Conservation (phyloP, 2,888 invertebrate genomes). For the Ypsolopha sequella region DNA sequence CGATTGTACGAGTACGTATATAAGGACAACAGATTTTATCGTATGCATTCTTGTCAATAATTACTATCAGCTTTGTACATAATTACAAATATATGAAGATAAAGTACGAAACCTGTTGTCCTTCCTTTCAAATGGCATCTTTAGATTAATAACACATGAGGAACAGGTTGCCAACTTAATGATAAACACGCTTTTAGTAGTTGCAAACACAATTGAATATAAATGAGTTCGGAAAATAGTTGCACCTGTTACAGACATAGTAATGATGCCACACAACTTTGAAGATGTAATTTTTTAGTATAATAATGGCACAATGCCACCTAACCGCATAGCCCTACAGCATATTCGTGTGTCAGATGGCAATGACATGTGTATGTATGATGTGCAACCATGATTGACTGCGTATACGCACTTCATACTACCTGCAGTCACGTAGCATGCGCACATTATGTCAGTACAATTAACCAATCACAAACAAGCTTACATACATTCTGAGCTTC, state of each 20-base stretch:
- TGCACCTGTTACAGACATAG: no score
- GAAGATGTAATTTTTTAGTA: background rate
- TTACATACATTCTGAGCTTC: background rate
- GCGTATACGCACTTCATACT: conserved; percentile 14
- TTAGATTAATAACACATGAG: no score
- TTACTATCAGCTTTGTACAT: no score
- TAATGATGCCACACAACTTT: no score
- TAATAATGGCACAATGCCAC: background rate
- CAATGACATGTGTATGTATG: conserved; percentile 30
- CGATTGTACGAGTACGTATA: no score
- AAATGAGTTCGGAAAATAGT: no score
- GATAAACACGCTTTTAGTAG: no score
- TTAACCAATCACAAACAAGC: background rate
- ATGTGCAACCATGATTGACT: conserved; percentile 27
- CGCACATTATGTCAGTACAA: background rate
- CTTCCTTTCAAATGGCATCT: conserved; percentile 12
- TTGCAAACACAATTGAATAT: no score
- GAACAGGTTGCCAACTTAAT: no score
- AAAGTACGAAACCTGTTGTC: conserved; percentile 8
- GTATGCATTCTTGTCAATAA: no score
- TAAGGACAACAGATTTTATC: no score
- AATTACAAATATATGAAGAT: background rate
- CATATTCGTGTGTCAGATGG: conserved; percentile 20
- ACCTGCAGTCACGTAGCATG: background rate
- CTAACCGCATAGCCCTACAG: background rate